A percentile compares a stretch with the other conserved stretches of the same genome.
Conservation (phyloP, 2,113 vertebrate species). For the Lampris megalopsis region DNA sequence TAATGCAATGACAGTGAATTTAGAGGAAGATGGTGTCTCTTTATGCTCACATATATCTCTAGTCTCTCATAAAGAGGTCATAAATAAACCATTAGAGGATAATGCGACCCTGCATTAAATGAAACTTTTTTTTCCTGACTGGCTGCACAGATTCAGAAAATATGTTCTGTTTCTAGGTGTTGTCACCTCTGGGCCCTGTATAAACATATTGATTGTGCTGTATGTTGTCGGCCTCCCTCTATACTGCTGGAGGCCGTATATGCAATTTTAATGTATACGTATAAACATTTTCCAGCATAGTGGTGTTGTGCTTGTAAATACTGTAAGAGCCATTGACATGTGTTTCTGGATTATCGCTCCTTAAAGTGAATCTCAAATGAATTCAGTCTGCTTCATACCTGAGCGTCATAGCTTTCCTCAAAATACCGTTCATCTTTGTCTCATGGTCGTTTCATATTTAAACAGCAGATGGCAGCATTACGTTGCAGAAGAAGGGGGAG, state of each 20-base stretch:
- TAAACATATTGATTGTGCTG: slow-evolving; percentile 24
- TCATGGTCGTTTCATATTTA: not conserved
- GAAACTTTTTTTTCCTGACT: slow-evolving; percentile 21
- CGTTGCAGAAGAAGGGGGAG: not conserved
- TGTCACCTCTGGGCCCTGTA: not conserved
- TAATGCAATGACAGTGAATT: slow-evolving; percentile 2
- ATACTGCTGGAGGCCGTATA: slow-evolving; percentile 29
- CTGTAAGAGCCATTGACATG: slow-evolving; percentile 2
- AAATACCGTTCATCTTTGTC: not conserved
- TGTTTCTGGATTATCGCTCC: not conserved
- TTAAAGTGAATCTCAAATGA: slow-evolving; percentile 50
- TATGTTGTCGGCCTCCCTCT: slow-evolving; percentile 6
- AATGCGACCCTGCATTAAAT: slow-evolving; percentile 11
- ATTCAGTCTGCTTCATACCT: slow-evolving; percentile 6
- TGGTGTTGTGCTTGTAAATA: slow-evolving; percentile 42
- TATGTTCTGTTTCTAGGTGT: not conserved
- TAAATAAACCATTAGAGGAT: not conserved
- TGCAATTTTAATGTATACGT: slow-evolving; percentile 44
- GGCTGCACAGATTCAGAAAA: slow-evolving; percentile 1
- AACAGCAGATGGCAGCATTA: slow-evolving; percentile 58
- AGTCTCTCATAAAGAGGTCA: not conserved
- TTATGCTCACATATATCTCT: slow-evolving; percentile 19
- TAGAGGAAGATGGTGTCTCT: slow-evolving; percentile 12
- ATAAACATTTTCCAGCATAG: slow-evolving; percentile 4
- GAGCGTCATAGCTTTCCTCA: not conserved